Percentiles rank a stretch among this genome's conserved stretches.
These are phyloP conservation scores for Drosophila nigritarsus DNA, from an alignment of 2,888 invertebrate species.

Conservation along the genomic window DNA sequence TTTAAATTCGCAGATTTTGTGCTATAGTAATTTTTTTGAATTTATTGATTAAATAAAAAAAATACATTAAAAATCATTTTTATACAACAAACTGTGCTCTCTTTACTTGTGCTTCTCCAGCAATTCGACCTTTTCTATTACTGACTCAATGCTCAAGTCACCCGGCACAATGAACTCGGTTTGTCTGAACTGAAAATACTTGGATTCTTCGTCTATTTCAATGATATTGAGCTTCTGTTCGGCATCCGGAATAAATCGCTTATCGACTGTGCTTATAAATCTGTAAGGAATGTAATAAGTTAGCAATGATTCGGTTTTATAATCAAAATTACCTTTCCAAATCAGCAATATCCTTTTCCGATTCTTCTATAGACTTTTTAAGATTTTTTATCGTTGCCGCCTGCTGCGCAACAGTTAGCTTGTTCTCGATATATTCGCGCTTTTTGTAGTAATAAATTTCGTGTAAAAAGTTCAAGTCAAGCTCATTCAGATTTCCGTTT, in stretches of 20 bases:
- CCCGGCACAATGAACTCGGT: conserved; percentile 60
- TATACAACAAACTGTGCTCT: conserved; percentile 42
- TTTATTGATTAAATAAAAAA: conserved; percentile 67
- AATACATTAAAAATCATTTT: conserved; percentile 59
- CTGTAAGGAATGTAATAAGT: conserved; percentile 36
- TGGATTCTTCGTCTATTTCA: conserved; percentile 65
- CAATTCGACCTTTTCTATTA: conserved; percentile 77
- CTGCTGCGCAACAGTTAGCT: conserved; percentile 52
- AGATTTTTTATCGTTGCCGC: conserved; percentile 63
- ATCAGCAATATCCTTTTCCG: conserved; percentile 57
- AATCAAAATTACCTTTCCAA: conserved; percentile 69
- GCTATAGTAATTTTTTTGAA: conserved; percentile 47
- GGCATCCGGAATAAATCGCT: conserved; percentile 67
- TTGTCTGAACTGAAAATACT: conserved; percentile 68
- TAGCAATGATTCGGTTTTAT: neutral
- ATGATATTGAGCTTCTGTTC: conserved; percentile 62
- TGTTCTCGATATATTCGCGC: conserved; percentile 72
- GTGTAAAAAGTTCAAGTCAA: conserved; percentile 68
- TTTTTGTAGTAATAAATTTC: conserved; percentile 74
- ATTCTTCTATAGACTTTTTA: conserved; percentile 61
- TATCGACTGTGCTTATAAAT: conserved; percentile 64
- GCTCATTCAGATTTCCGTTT: conserved; percentile 70
- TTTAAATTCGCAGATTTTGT: conserved; percentile 46
- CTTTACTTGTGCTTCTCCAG: conserved; percentile 58
- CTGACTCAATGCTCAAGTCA: conserved; percentile 76